These are phyloP conservation scores for Amblyteles armatorius DNA, from an alignment of 2,888 invertebrate genomes.

Conservation along the genomic window DNA sequence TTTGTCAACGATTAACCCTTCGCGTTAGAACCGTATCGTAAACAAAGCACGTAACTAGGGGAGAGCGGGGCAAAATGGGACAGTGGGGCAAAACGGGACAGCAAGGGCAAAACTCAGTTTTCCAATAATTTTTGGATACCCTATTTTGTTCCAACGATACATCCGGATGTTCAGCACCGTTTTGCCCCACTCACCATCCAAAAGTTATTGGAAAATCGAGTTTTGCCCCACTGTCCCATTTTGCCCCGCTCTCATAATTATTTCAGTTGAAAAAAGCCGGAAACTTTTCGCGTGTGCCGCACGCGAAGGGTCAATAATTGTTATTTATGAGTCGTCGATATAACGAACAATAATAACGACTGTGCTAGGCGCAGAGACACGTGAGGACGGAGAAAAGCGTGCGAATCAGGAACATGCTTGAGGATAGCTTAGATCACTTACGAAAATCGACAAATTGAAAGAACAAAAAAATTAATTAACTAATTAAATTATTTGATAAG, in stretches of 20 bases:
- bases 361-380: constrained; percentile 34
- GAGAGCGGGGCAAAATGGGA: too few relatives aligned
- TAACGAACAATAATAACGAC: constrained; percentile 15
- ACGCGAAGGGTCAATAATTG: neutral
- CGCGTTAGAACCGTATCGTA: neutral
- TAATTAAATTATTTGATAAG: constrained; percentile 5
- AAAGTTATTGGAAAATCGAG: too few relatives aligned
- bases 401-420: constrained; percentile 54
- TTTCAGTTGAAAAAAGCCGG: neutral
- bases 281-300: neutral
- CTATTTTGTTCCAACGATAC: too few relatives aligned
- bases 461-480: neutral
- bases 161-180: too few relatives aligned
- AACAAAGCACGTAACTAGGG: too few relatives aligned
- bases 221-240: too few relatives aligned
- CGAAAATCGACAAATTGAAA: neutral
- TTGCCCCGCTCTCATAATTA: too few relatives aligned
- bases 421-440: neutral
- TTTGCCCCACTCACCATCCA: too few relatives aligned
- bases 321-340: neutral
- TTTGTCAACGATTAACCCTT: neutral
- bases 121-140: too few relatives aligned
- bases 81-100: too few relatives aligned
- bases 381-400: constrained; percentile 43
- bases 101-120: too few relatives aligned